Conservation (phyloP, 2,797 vertebrate species). For the Menidia menidia region DNA sequence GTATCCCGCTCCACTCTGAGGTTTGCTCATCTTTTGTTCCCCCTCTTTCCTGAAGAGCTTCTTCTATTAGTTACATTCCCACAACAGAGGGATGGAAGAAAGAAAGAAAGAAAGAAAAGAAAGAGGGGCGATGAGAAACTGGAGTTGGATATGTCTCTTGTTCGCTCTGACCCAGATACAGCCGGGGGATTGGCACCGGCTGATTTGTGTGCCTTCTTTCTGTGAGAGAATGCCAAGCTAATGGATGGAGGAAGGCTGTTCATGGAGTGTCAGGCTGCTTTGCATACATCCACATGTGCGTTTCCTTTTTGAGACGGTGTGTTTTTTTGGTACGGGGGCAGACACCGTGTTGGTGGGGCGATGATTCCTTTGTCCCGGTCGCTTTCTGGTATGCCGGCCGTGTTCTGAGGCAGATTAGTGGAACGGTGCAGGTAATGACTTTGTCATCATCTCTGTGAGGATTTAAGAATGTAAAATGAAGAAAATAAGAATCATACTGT, state of each 20-base stretch:
- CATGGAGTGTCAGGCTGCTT: constrained; percentile 40
- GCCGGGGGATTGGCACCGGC: constrained; percentile 34
- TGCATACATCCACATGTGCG: constrained; percentile 30
- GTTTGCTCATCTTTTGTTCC: constrained; percentile 14
- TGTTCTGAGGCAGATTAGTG: constrained; percentile 38
- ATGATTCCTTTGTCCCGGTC: constrained; percentile 37
- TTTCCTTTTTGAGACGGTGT: constrained; percentile 18
- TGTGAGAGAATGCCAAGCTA: constrained; percentile 9
- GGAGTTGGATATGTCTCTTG: constrained; percentile 63
- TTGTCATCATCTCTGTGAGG: constrained; percentile 13
- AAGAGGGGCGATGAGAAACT: constrained; percentile 54
- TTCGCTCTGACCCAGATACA: constrained; percentile 74
- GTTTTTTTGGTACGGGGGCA: constrained; percentile 8
- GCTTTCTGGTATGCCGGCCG: constrained; percentile 25
- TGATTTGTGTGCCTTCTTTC: constrained; percentile 16
- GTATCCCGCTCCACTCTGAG: constrained; percentile 1
- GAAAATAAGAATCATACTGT: constrained; percentile 17
- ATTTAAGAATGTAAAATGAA: constrained; percentile 10
- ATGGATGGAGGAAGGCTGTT: constrained; percentile 49
- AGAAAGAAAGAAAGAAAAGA: constrained; percentile 55
- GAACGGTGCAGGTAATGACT: constrained; percentile 24
- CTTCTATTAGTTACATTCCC: constrained; percentile 68
- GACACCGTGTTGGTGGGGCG: constrained; percentile 9
- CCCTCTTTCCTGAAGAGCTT: constrained; percentile 36
- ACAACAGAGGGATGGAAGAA: constrained; percentile 37